phyloP scores from a whole-genome alignment of 1,140 invertebrate species.

The Hylyphantes graminicola region DNA sequence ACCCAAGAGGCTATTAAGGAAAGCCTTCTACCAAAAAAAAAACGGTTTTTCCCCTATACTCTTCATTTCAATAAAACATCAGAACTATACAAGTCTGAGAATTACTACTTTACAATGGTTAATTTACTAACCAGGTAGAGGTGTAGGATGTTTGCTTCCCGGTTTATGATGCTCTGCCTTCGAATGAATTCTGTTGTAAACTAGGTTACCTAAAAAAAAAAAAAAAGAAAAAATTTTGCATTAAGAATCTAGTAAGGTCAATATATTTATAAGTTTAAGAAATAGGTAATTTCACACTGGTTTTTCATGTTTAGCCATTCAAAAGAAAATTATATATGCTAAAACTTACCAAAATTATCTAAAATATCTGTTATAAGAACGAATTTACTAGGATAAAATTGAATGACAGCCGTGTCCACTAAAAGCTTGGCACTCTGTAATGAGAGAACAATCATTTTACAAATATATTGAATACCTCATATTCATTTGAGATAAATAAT shows the following conservation, averaged over 20 bases:
- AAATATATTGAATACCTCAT: too few species aligned
- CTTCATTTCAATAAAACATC: not conserved
- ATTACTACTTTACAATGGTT: not conserved
- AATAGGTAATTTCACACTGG: not conserved
- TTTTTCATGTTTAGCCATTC: too few species aligned
- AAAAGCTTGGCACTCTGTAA: constrained; percentile 91
- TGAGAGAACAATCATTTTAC: constrained; percentile 19
- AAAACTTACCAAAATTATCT: constrained; percentile 85
- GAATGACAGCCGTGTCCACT: constrained; percentile 85
- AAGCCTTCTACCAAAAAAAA: too few species aligned
- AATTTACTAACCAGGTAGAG: constrained; percentile 73
- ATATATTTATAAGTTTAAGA: not conserved
- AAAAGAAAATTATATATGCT: not conserved
- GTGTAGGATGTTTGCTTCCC: constrained; percentile 70
- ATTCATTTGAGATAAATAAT: too few species aligned
- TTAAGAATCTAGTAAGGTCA: not conserved
- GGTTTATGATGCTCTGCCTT: constrained; percentile 80
- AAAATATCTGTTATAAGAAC: constrained; percentile 95
- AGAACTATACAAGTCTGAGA: not conserved
- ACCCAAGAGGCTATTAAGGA: too few species aligned
- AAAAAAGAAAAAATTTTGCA: not conserved
- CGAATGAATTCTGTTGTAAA: constrained; percentile 85
- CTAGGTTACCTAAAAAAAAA: constrained; percentile 72
- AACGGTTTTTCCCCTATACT: not conserved
- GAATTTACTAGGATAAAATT: constrained; percentile 98